These are phyloP conservation scores for Pogoniulus pusillus DNA, from an alignment of 2,797 vertebrate genomes.

Conservation along the genomic window DNA sequence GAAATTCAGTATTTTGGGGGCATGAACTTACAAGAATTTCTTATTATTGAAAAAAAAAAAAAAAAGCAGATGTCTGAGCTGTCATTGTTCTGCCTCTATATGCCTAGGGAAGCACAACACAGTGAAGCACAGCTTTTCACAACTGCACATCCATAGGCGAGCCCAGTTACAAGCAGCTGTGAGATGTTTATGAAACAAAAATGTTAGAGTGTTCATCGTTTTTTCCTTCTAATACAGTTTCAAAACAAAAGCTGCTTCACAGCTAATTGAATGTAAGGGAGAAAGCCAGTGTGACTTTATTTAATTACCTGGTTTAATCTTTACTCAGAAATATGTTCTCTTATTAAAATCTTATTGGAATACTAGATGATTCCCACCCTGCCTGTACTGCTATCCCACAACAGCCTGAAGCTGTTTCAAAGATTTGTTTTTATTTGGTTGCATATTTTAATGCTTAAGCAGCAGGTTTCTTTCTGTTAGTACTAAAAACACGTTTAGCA, in stretches of 20 bases:
- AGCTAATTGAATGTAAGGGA: conserved; percentile 6
- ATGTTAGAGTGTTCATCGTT: background rate
- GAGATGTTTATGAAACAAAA: background rate
- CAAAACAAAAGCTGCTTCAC: conserved; percentile 4
- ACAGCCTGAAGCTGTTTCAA: background rate
- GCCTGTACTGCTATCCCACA: background rate
- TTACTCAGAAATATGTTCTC: conserved; percentile 11
- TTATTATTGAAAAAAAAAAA: background rate
- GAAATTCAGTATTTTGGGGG: conserved; percentile 23
- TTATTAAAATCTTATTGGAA: background rate
- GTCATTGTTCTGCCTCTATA: conserved; percentile 1
- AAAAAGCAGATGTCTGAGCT: background rate
- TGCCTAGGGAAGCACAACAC: background rate
- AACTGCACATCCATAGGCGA: too few relatives aligned
- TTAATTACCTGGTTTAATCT: conserved; percentile 17
- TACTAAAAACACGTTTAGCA: background rate
- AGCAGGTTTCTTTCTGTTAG: background rate
- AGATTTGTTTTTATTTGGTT: background rate
- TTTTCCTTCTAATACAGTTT: background rate
- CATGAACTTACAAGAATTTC: background rate
- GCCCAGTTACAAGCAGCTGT: background rate
- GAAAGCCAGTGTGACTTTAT: conserved; percentile 9
- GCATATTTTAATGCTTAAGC: conserved; percentile 12
- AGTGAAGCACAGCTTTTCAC: background rate
- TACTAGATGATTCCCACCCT: background rate